A percentile compares a stretch with the other conserved stretches of the same genome.
These are phyloP conservation scores for Ptyas mucosa DNA, from an alignment of 2,113 vertebrate species.

Conservation along the genomic window DNA sequence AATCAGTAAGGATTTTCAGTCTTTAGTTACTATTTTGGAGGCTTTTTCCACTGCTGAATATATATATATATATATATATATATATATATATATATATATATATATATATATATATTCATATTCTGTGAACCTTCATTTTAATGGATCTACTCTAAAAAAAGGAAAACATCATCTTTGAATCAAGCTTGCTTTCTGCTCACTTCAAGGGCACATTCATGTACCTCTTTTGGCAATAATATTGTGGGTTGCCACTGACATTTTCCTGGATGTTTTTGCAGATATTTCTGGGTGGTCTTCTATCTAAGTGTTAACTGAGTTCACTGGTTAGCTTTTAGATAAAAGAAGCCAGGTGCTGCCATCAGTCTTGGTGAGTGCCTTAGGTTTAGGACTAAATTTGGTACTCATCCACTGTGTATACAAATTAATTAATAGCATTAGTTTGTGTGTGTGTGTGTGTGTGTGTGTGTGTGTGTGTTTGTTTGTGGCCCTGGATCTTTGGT, in stretches of 20 bases:
- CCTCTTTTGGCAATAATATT: not conserved
- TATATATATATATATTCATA: not conserved
- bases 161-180: not conserved
- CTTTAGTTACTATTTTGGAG: not conserved
- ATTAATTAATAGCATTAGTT: not conserved
- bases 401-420: not conserved
- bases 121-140: not conserved
- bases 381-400: not conserved
- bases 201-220: not conserved
- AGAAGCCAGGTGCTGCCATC: not conserved
- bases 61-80: not conserved
- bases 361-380: not conserved
- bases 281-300: not conserved
- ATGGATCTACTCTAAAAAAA: not conserved
- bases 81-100: not conserved
- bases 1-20: not conserved
- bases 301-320: not conserved
- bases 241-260: not conserved
- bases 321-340: not conserved
- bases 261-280: not conserved
- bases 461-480: not conserved
- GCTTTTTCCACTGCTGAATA: not conserved
- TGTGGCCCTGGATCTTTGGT: not conserved
- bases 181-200: not conserved
- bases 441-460: not conserved